phyloP scores from a whole-genome alignment of 1,140 invertebrate genomes.

The Heliothis subflexa region DNA sequence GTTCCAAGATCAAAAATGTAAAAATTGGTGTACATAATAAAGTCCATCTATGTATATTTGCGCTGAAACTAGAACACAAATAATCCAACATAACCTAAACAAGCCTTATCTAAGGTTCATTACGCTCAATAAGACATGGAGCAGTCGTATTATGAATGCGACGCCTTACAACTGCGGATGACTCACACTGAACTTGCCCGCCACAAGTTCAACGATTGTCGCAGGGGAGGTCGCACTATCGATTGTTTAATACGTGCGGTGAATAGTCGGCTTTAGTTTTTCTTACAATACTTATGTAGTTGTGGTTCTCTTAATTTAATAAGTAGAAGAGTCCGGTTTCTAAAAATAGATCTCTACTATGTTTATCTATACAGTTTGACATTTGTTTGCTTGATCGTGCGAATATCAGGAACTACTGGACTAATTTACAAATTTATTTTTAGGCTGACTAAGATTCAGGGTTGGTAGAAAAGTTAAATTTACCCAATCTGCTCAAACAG shows the following conservation, averaged over 20 bases:
- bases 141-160: slow-evolving; percentile 20
- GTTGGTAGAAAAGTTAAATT: too few species aligned
- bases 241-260: slow-evolving; percentile 30
- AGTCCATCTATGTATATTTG: too few species aligned
- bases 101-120: neutral
- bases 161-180: slow-evolving; percentile 34
- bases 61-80: too few species aligned
- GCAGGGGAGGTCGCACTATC: slow-evolving; percentile 33
- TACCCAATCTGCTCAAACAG: too few species aligned
- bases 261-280: slow-evolving; percentile 25
- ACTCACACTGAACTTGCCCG: slow-evolving; percentile 45
- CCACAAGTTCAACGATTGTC: slow-evolving; percentile 27
- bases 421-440: too few species aligned
- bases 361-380: too few species aligned
- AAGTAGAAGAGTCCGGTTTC: neutral
- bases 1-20: too few species aligned
- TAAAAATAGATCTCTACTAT: neutral
- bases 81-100: neutral
- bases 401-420: too few species aligned
- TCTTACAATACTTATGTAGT: neutral
- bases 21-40: too few species aligned
- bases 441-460: too few species aligned
- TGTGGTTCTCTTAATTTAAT: neutral
- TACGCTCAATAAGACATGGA: neutral
- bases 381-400: too few species aligned